These are phyloP conservation scores for Thereva unica DNA, from an alignment of 2,888 invertebrate genomes.

Conservation along the genomic window DNA sequence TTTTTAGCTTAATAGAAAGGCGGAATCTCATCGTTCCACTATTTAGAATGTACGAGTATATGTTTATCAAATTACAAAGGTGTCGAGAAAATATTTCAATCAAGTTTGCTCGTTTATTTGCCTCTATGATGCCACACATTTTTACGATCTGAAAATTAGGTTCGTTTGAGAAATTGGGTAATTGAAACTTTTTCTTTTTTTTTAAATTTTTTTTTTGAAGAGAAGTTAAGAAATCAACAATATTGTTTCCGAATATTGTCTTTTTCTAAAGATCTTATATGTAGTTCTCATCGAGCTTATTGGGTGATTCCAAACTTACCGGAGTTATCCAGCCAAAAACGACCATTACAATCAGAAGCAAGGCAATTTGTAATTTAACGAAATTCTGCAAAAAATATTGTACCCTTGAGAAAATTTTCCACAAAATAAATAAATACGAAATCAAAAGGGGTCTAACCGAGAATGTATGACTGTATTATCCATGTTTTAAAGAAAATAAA, in stretches of 20 bases:
- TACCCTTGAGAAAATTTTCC: conserved; percentile 62
- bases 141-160: conserved; percentile 59
- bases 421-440: conserved; percentile 34
- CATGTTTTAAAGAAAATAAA: conserved; percentile 11
- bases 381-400: conserved; percentile 77
- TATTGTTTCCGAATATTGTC: conserved; percentile 38
- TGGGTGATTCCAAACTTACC: conserved; percentile 57
- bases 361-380: conserved; percentile 51
- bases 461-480: conserved; percentile 19
- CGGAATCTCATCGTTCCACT: conserved; percentile 39
- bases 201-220: conserved; percentile 27
- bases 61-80: conserved; percentile 37
- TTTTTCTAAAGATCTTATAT: conserved; percentile 39
- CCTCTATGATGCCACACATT: conserved; percentile 49
- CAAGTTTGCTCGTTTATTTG: conserved; percentile 38
- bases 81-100: conserved; percentile 35
- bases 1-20: conserved; percentile 38
- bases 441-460: conserved; percentile 34
- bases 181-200: conserved; percentile 8
- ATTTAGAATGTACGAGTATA: conserved; percentile 31
- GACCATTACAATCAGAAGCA: conserved; percentile 52
- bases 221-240: conserved; percentile 40
- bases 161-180: conserved; percentile 51
- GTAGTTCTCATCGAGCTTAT: conserved; percentile 37
- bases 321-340: conserved; percentile 44